These are phyloP conservation scores for Chouioia cunea DNA, from an alignment of 2,888 invertebrate species.

Conservation along the genomic window DNA sequence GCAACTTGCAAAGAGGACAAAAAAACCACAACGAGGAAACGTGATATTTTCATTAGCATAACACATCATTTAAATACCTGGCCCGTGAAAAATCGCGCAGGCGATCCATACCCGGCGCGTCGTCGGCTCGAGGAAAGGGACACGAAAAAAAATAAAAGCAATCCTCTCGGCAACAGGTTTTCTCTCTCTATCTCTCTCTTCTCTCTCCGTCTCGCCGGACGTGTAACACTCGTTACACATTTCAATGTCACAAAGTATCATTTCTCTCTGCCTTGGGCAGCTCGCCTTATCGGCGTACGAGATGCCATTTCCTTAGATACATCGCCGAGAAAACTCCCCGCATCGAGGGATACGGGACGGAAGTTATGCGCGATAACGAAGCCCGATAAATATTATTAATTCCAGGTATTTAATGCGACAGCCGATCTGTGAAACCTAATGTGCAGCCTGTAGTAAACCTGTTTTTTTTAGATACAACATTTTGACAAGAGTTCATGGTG, in stretches of 20 bases:
- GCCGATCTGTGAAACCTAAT: neutral
- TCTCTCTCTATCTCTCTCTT: no score
- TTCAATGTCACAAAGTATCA: constrained; percentile 33
- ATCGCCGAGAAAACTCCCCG: neutral
- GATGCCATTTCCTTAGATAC: constrained; percentile 35
- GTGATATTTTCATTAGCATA: constrained; percentile 42
- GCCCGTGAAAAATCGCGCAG: constrained; percentile 35
- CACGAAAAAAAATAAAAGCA: neutral
- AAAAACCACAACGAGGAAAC: constrained; percentile 2
- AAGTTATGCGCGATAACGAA: constrained; percentile 22
- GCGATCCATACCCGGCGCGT: constrained; percentile 7
- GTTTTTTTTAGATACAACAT: neutral
- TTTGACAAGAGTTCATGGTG: no score
- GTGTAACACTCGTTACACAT: constrained; percentile 36
- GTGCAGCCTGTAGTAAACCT: neutral
- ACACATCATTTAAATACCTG: constrained; percentile 21
- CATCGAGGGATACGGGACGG: neutral
- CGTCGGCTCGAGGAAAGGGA: neutral
- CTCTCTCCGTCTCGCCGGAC: neutral
- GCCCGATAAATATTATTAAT: constrained; percentile 30
- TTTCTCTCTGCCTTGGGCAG: constrained; percentile 24
- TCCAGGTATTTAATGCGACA: constrained; percentile 25
- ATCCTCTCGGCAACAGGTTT: constrained; percentile 22
- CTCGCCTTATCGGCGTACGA: constrained; percentile 34
- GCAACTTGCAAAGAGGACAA: neutral